Evolutionary conservation across 1,140 invertebrate genomes (phyloP), one percentile per base, ranked within the genome.

Genomic region (Copidosoma floridanum): DNA sequence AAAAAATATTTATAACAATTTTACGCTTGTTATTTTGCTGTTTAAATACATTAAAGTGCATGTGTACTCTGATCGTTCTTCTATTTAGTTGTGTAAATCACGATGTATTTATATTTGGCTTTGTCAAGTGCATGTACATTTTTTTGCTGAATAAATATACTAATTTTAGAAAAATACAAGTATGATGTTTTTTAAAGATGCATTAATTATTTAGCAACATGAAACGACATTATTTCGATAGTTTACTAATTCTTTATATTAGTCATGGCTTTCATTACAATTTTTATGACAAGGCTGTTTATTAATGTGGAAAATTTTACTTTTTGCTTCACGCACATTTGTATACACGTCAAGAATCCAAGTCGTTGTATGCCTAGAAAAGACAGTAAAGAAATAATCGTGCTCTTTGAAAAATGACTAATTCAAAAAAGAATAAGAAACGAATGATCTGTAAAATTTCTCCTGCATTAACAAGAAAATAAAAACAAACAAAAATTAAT

Each of bases 351-450:
- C 59, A 61, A 61, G 59, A n/a, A 61, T 61, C 23, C 59, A 61
- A 61, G 59, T 56, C 55, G 52, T 61, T 61, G 46, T 54, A n/a
- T n/a, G n/a, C n/a, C n/a, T n/a, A n/a, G n/a, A n/a, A n/a, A n/a
- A n/a, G n/a, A n/a, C 18, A 43, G 44, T 61, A 55, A 32, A 60
- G 64, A 64, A 68, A n/a, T n/a, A 59, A 75, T 80, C 74, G 79
- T 81, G 79, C 78, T 79, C 78, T 80, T 80, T 73, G 74, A 77
- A 80, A 79, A 79, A 73, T 80, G 68, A 76, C 58, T 73, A 69
- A 69, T 76, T 77, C 68, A 63, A 61, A 63, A n/a, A 47, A 43
- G 41, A 57, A 58, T 16, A 40, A 63, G 64, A 53, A 67, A 57
- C 4, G 38, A 43, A 47, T 57, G 20, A 60, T 58, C 62, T 59